Percentiles rank a stretch among this genome's conserved stretches.
phyloP scores from a whole-genome alignment of 2,113 vertebrate species.

The Gasterosteus aculeatus region DNA sequence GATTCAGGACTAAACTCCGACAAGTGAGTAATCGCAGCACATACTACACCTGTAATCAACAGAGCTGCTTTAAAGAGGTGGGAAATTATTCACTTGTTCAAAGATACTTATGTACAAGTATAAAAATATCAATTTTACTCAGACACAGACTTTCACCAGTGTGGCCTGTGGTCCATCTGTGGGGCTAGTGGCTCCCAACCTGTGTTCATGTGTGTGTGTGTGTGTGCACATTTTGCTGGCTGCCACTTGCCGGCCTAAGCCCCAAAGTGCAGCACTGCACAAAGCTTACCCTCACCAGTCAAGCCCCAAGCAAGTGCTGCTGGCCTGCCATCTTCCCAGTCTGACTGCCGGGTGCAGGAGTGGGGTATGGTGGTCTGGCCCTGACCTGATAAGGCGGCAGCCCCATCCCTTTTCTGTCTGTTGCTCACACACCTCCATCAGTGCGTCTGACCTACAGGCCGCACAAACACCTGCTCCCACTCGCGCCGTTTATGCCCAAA shows the following conservation, averaged over 20 bases:
- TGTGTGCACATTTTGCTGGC: conserved; percentile 43
- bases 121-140: conserved; percentile 29
- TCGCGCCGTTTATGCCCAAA: conserved; percentile 48
- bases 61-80: not conserved
- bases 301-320: conserved; percentile 53
- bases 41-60: not conserved
- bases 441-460: conserved; percentile 68
- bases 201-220: conserved; percentile 50
- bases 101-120: conserved; percentile 5
- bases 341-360: conserved; percentile 65
- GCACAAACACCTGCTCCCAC: conserved; percentile 73
- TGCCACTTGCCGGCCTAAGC: conserved; percentile 51
- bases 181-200: conserved; percentile 36
- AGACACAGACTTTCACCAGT: conserved; percentile 25
- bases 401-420: conserved; percentile 53
- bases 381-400: conserved; percentile 70
- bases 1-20: conserved; percentile 17
- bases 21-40: conserved; percentile 11
- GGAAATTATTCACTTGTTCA: not conserved
- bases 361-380: conserved; percentile 62
- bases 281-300: conserved; percentile 57
- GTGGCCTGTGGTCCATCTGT: conserved; percentile 53
- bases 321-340: conserved; percentile 63
- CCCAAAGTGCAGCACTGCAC: conserved; percentile 44
- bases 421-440: conserved; percentile 61